Evolutionary conservation across 2,113 vertebrate species (phyloP), one percentile per base, ranked within the genome.

Genomic region (Lampris megalopsis): DNA sequence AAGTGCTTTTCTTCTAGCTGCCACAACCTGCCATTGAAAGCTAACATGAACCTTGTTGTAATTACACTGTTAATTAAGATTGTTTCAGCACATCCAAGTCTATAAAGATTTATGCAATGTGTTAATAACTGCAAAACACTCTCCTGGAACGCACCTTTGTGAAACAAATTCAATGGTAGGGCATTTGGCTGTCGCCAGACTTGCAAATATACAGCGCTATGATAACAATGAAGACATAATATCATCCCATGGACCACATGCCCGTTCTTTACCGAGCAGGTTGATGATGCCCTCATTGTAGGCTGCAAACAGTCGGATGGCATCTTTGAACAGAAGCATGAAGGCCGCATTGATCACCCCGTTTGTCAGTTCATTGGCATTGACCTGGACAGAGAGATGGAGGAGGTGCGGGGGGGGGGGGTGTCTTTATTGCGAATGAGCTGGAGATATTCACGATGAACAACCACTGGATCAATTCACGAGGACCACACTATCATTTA

Each of bases 281-380:
- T 98, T 98, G 93, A 98, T 98, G 81, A 98, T 97, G 85, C 97
- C 97, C 93, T 98, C 97, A 11, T 98, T 98, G 88, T 98, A 98
- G 4, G 97, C 97, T 9, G 97, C 97, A 7, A 98, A 98, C 86
- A 98, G 95, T 91, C 97, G 95, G 89, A 98, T 98, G 76, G 96
- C 96, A 79, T 98, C 97, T 96, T 98, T 98, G 95, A 98, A 98
- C 86, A 98, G 95, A 45, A 98, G 96, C 97, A 98, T 98, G 93
- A 98, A 98, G 89, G 96, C 97, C 82, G 97, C 97, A 80, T 98
- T 98, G 93, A 98, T 98, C 85, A 98, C 96, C 63, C 97, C 97
- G 66, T 98, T 98, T 74, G 97, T 98, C 80, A 98, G 96, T 86
- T 98, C 97, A 75, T 98, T 98, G 88, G 97, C 96, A 91, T 97